Evolutionary conservation across 2,888 invertebrate species (phyloP).

Genomic region (Deilephila elpenor): DNA sequence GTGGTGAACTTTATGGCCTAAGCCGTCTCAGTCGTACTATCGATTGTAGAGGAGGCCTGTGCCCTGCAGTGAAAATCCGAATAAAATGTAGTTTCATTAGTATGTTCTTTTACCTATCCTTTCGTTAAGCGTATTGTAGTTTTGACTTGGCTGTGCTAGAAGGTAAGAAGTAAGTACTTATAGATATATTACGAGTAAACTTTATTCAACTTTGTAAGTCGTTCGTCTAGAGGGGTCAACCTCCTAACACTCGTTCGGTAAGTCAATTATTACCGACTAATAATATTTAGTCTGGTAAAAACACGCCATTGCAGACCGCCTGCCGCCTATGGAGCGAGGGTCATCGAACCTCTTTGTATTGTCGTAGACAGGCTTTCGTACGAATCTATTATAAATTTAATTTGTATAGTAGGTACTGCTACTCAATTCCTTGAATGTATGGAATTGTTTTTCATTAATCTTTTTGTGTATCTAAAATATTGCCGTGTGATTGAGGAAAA

Average conservation of each 20-base stretch:
- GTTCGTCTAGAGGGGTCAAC: neutral
- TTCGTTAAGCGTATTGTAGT: too few relatives aligned
- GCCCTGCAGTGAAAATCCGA: too few relatives aligned
- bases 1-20: too few relatives aligned
- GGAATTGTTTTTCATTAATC: neutral
- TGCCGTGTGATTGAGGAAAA: too few relatives aligned
- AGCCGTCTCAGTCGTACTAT: too few relatives aligned
- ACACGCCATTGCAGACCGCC: constrained; percentile 23
- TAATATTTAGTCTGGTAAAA: constrained; percentile 21
- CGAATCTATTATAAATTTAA: neutral
- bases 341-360: constrained; percentile 22
- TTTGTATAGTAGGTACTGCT: neutral
- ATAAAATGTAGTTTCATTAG: too few relatives aligned
- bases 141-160: too few relatives aligned
- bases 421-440: neutral
- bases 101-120: too few relatives aligned
- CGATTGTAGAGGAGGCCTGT: too few relatives aligned
- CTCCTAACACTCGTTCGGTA: constrained; percentile 10
- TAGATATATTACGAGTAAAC: neutral
- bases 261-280: neutral
- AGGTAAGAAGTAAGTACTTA: too few relatives aligned
- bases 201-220: neutral
- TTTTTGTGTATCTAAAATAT: too few relatives aligned
- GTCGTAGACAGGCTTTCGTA: neutral
- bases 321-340: constrained; percentile 24